Percentiles rank a stretch among this genome's conserved stretches.
Conservation (phyloP, 2,888 invertebrate genomes). For the Nomada ruficornis region DNA sequence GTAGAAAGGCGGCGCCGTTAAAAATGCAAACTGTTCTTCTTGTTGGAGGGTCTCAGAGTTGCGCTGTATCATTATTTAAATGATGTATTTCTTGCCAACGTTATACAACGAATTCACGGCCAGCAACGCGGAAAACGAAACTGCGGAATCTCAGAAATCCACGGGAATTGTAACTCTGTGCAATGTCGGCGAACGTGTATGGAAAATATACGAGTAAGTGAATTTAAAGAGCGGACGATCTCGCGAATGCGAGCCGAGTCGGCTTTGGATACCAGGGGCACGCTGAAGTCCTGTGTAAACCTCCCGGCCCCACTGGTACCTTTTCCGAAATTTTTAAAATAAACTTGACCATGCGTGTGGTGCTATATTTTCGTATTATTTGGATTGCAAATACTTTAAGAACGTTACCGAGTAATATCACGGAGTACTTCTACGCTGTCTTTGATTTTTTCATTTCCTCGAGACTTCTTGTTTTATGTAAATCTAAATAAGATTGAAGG, state of each 20-base stretch:
- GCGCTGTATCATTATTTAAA: constrained; percentile 53
- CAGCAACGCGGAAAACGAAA: constrained; percentile 1
- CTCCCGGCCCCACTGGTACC: not conserved
- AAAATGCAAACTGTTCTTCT: constrained; percentile 6
- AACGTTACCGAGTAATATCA: too few relatives aligned
- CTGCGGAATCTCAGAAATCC: not conserved
- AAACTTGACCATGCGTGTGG: not conserved
- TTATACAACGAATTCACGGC: not conserved
- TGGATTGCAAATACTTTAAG: not conserved
- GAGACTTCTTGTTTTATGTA: too few relatives aligned
- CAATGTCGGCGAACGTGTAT: not conserved
- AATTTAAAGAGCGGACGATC: constrained; percentile 18
- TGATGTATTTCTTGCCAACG: constrained; percentile 11
- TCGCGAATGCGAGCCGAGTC: not conserved
- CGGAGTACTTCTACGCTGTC: too few relatives aligned
- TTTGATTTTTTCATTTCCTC: too few relatives aligned
- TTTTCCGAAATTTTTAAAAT: not conserved
- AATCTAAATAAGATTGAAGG: not conserved
- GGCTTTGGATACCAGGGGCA: not conserved
- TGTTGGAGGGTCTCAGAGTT: constrained; percentile 14
- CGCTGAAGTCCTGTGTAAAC: not conserved
- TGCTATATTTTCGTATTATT: not conserved
- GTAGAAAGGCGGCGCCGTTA: constrained; percentile 13
- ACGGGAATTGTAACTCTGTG: not conserved
- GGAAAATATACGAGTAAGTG: constrained; percentile 30